These are phyloP conservation scores for Cheirogaleus major DNA, from an alignment of 2,797 vertebrate genomes.

Conservation along the genomic window DNA sequence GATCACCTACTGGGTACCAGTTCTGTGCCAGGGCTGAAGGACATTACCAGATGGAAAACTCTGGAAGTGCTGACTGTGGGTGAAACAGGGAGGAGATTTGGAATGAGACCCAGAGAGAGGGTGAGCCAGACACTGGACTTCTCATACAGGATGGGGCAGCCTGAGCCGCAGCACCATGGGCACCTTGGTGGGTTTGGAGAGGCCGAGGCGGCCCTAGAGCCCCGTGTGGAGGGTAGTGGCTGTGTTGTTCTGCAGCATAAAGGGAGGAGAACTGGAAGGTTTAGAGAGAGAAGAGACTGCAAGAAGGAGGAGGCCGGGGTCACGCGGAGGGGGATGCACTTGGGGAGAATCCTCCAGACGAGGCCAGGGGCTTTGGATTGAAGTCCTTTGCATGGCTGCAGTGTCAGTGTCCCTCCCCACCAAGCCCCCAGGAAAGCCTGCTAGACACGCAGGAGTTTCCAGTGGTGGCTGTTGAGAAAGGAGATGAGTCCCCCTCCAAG, in stretches of 20 bases:
- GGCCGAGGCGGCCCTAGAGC: background rate
- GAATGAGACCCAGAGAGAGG: background rate
- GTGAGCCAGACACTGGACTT: background rate
- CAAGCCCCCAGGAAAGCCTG: background rate
- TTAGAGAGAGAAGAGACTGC: background rate
- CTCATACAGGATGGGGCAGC: background rate
- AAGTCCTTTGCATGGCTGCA: background rate
- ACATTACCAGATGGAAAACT: background rate
- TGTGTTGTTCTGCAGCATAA: too few species aligned
- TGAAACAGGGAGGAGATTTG: background rate
- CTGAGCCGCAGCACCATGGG: background rate
- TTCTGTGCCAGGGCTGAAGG: background rate
- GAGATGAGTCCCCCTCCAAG: background rate
- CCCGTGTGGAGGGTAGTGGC: background rate
- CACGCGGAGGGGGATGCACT: rapidly evolving
- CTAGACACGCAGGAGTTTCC: background rate
- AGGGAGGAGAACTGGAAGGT: background rate
- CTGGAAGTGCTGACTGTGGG: background rate
- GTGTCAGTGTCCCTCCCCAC: too few species aligned
- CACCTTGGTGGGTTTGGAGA: background rate
- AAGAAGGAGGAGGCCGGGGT: background rate
- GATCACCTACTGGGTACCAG: background rate
- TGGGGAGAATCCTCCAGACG: background rate
- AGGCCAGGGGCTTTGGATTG: too few species aligned
- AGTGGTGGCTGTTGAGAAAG: background rate